Evolutionary conservation across 2,113 vertebrate genomes (phyloP).

Genomic region (Myocastor coypus): DNA sequence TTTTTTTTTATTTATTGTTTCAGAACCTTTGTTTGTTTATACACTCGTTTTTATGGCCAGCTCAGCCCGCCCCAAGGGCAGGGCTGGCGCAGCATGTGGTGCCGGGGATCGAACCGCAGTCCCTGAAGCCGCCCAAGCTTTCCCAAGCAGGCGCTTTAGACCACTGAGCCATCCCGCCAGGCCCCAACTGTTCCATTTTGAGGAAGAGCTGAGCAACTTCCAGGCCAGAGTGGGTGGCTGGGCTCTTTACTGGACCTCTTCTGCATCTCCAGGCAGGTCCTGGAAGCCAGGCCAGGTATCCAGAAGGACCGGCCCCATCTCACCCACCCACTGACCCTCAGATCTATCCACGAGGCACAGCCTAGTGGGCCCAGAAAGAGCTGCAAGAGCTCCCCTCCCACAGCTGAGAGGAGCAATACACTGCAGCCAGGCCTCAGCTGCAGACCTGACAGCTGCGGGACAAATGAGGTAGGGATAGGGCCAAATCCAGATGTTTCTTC

Average conservation of each 20-base stretch:
- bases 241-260: not conserved
- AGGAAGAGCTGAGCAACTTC: not conserved
- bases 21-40: too few relatives aligned
- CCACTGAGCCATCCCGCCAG: too few relatives aligned
- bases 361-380: not conserved
- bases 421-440: rapidly evolving
- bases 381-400: not conserved
- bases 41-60: too few relatives aligned
- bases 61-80: too few relatives aligned
- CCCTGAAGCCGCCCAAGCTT: too few relatives aligned
- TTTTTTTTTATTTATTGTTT: too few relatives aligned
- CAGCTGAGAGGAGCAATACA: not conserved
- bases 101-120: too few relatives aligned
- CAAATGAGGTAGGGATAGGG: rapidly evolving
- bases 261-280: not conserved
- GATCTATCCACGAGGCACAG: not conserved
- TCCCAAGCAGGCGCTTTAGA: too few relatives aligned
- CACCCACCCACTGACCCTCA: not conserved
- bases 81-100: too few relatives aligned
- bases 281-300: not conserved
- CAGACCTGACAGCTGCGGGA: not conserved
- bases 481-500: not conserved
- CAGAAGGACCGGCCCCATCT: not conserved
- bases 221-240: rapidly evolving
- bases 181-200: not conserved